Evolutionary conservation across 1,140 invertebrate genomes (phyloP).

Genomic region (Drosophila sturtevanti): DNA sequence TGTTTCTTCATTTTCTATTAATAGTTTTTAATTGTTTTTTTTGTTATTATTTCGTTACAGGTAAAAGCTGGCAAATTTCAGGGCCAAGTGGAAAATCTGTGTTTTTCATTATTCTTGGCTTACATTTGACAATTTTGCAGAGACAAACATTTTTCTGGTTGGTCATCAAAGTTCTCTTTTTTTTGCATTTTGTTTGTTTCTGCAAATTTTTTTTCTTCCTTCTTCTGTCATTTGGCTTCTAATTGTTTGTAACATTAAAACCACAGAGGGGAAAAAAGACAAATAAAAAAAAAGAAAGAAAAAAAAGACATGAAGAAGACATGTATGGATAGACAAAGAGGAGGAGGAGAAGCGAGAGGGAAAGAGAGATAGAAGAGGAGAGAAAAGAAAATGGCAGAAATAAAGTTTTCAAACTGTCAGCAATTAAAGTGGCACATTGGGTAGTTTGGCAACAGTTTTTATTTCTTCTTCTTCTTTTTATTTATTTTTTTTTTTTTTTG

Average conservation of each 20-base stretch:
- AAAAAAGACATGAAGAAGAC: conserved; percentile 28
- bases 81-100: conserved; percentile 38
- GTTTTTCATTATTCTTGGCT: conserved; percentile 3
- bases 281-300: conserved; percentile 27
- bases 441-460: conserved; percentile 57
- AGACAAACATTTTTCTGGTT: conserved; percentile 33
- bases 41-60: conserved; percentile 10
- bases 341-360: conserved; percentile 13
- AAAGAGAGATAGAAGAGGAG: conserved; percentile 24
- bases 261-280: conserved; percentile 19
- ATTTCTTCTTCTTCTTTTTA: conserved; percentile 4
- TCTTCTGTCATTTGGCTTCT: conserved; percentile 59
- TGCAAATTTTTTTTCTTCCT: not conserved
- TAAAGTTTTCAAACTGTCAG: conserved; percentile 68
- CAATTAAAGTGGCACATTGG: conserved; percentile 70
- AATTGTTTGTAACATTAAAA: conserved; percentile 71
- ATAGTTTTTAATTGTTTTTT: conserved; percentile 11
- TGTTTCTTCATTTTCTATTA: conserved; percentile 16
- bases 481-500: conserved; percentile 1
- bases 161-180: conserved; percentile 51
- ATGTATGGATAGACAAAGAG: not conserved
- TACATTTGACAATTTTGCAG: conserved; percentile 37
- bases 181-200: conserved; percentile 70
- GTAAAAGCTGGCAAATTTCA: conserved; percentile 35
- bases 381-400: conserved; percentile 58